Evolutionary conservation across 2,888 invertebrate genomes (phyloP).

Genomic region (Cyrtodaria siliqua): DNA sequence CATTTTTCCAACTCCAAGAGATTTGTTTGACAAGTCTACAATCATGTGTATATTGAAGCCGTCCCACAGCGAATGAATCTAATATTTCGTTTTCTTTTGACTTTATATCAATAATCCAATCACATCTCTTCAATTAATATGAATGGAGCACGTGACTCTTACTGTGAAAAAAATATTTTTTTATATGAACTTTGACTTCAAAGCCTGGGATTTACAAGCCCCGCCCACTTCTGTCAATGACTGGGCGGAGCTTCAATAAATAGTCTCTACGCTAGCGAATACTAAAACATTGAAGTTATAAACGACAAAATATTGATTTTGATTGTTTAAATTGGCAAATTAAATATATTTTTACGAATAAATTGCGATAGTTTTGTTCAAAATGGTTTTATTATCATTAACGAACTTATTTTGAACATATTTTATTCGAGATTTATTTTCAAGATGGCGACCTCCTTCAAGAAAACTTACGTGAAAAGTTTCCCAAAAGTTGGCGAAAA

Average conservation of each 20-base stretch:
- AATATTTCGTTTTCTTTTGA: conserved; percentile 65
- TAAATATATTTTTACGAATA: too few relatives aligned
- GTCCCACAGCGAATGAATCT: conserved; percentile 54
- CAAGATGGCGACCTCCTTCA: conserved; percentile 88
- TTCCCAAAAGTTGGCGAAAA: conserved; percentile 90
- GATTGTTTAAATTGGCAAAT: too few relatives aligned
- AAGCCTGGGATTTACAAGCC: conserved; percentile 15
- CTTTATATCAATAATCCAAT: conserved; percentile 75
- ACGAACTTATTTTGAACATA: too few relatives aligned
- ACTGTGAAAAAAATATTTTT: conserved; percentile 57
- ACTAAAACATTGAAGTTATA: too few relatives aligned
- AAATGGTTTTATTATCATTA: too few relatives aligned
- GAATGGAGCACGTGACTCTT: conserved; percentile 67
- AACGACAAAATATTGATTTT: too few relatives aligned
- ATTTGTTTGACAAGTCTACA: conserved; percentile 64
- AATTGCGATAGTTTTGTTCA: too few relatives aligned
- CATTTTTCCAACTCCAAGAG: conserved; percentile 64
- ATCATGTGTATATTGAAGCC: conserved; percentile 59
- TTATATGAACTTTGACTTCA: conserved; percentile 63
- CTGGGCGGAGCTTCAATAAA: not conserved
- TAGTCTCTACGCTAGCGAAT: not conserved
- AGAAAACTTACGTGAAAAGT: conserved; percentile 89
- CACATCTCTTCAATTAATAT: conserved; percentile 79
- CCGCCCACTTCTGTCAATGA: conserved; percentile 24
- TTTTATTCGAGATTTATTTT: conserved; percentile 19